Evolutionary conservation across 2,888 invertebrate species (phyloP), one percentile per base, ranked within the genome.

Genomic region (Brachylomia viminalis): DNA sequence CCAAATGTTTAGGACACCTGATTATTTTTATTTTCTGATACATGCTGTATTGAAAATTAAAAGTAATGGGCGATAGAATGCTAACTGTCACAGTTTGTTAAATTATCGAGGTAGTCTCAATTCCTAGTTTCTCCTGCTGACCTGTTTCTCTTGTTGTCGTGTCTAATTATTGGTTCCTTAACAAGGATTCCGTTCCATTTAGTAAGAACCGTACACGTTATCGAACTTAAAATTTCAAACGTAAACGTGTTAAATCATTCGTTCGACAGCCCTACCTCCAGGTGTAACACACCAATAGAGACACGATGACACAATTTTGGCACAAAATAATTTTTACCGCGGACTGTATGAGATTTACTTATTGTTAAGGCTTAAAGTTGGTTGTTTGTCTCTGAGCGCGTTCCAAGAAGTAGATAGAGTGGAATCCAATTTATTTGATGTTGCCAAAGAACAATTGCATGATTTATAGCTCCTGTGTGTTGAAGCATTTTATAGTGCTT

Each of bases 341-440:
- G 62, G 45, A 59, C 54, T 75, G 49, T 67, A 70, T 59, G 64
- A 69, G 72, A 77, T 83, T 84, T 83, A 83, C 79, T 84, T 79
- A 80, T 84, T 84, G 83, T 86, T 84, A 86, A 83, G 77, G 75
- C 65, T 75, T 42, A 62, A 83, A 87, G 75, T 84, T 84, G 15
- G 70, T 76, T 78, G 83, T 87, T 87, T 87, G 83, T 79, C 77
- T 77, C 67, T 66, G 7, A 72, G 56, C 42, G 69, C 47, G 65
- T 66, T 74, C 61, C 71, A n/a, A 62, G 6, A 58, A 75, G 69
- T 79, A 70, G 33, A 61, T 71, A 68, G 73, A 66, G 76, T 69
- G 65, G 54, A 81, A 83, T 83, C 71, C 77, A 79, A 85, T 86
- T 80, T 82, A 85, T 84, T 80, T 66, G 72, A 58, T 80, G 72